A percentile compares a stretch with the other conserved stretches of the same genome.
Conservation (phyloP, 2,113 vertebrate genomes). For the Hippoglossus stenolepis region DNA sequence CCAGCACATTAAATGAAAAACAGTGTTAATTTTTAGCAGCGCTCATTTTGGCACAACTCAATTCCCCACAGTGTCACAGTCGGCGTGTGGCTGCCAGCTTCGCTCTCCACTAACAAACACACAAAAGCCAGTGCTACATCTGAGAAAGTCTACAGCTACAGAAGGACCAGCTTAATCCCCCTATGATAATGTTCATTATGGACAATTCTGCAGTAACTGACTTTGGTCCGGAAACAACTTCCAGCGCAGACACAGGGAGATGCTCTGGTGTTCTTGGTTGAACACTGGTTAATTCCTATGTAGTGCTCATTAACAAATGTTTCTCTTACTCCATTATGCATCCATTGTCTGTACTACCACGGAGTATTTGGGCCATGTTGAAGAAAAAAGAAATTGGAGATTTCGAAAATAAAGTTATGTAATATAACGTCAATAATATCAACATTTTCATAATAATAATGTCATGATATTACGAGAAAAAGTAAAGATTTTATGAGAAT, state of each 20-base stretch:
- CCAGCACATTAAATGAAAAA: slow-evolving; percentile 46
- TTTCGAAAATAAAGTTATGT: no score
- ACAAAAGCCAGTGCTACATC: slow-evolving; percentile 35
- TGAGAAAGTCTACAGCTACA: slow-evolving; percentile 31
- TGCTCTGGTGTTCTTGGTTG: no score
- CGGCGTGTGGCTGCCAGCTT: slow-evolving; percentile 25
- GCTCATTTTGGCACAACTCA: slow-evolving; percentile 45
- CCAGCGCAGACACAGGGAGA: background rate
- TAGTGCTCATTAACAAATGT: no score
- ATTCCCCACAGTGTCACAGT: slow-evolving; percentile 39
- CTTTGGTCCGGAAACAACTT: background rate
- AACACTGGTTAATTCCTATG: no score
- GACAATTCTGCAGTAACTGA: slow-evolving; percentile 8
- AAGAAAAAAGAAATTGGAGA: no score
- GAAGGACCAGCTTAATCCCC: background rate
- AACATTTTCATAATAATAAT: no score
- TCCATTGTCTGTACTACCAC: no score
- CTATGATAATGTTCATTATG: slow-evolving; percentile 19
- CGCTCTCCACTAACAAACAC: slow-evolving; percentile 30
- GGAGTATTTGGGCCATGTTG: no score
- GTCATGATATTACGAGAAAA: no score
- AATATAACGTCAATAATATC: no score
- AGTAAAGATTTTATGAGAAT: no score
- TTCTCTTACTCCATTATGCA: no score
- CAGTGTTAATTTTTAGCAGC: slow-evolving; percentile 54